These are phyloP conservation scores for Chironomus tentans DNA, from an alignment of 2,888 invertebrate species.

Conservation along the genomic window DNA sequence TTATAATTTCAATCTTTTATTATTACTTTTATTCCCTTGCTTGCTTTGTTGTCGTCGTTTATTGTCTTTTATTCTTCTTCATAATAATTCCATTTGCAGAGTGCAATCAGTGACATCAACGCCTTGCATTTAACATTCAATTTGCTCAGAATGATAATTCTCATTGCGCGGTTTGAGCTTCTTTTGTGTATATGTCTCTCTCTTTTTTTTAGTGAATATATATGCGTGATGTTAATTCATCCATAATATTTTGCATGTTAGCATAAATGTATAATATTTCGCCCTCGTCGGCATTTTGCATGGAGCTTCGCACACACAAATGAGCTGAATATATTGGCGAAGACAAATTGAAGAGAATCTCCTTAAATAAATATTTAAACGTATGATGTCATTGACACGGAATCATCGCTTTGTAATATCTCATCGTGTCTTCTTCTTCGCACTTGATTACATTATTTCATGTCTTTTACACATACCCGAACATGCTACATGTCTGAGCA, in stretches of 20 bases:
- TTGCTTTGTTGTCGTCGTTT: background rate
- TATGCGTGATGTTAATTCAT: constrained; percentile 18
- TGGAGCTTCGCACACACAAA: background rate
- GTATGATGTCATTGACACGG: constrained; percentile 25
- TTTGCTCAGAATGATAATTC: background rate
- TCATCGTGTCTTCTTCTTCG: background rate
- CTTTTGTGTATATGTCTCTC: background rate
- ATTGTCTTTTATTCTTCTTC: background rate
- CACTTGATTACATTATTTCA: background rate
- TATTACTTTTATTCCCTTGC: background rate
- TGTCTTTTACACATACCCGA: too few relatives aligned
- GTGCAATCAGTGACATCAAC: background rate
- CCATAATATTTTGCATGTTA: background rate
- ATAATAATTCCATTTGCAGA: background rate
- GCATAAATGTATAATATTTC: too few relatives aligned
- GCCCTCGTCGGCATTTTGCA: background rate
- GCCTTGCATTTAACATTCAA: background rate
- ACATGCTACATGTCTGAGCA: too few relatives aligned
- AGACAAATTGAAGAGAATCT: constrained; percentile 21
- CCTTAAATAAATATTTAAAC: constrained; percentile 23
- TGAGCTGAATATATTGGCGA: background rate
- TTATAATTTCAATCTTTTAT: background rate
- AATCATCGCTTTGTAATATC: constrained; percentile 17
- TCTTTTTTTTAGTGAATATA: background rate
- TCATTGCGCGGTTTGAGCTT: background rate